These are phyloP conservation scores for Antedon bifida DNA, from an alignment of 35 echinoderm and acorn worm genomes.

Conservation along the genomic window DNA sequence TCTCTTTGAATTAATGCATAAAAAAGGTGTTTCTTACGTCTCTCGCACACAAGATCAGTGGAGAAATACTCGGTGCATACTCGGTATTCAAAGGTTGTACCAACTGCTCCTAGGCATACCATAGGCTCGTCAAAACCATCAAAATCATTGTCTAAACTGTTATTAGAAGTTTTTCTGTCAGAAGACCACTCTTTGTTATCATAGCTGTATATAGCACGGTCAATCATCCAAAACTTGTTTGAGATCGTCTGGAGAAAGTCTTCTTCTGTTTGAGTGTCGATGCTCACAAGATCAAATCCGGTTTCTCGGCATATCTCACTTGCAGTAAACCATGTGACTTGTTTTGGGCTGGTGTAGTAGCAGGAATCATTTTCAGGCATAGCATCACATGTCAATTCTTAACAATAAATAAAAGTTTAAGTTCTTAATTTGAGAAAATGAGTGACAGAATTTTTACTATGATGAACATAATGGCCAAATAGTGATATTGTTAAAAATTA, in stretches of 20 bases:
- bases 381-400: background rate
- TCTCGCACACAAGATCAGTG: background rate
- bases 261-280: background rate
- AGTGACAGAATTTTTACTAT: too few relatives aligned
- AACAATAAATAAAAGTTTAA: background rate
- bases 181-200: background rate
- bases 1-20: too few relatives aligned
- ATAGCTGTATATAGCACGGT: background rate
- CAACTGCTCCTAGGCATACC: background rate
- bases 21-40: too few relatives aligned
- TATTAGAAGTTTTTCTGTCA: background rate
- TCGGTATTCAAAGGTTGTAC: background rate
- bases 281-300: background rate
- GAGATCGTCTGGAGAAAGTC: background rate
- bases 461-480: too few relatives aligned
- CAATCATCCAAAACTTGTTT: background rate
- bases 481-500: too few relatives aligned
- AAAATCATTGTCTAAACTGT: background rate
- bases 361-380: background rate
- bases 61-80: background rate
- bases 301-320: background rate
- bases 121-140: background rate
- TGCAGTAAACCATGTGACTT: background rate
- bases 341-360: background rate
- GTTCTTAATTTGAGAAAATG: too few relatives aligned